A percentile compares a stretch with the other conserved stretches of the same genome.
Evolutionary conservation across 2,113 vertebrate genomes (phyloP).

Genomic region (Notechis scutatus): DNA sequence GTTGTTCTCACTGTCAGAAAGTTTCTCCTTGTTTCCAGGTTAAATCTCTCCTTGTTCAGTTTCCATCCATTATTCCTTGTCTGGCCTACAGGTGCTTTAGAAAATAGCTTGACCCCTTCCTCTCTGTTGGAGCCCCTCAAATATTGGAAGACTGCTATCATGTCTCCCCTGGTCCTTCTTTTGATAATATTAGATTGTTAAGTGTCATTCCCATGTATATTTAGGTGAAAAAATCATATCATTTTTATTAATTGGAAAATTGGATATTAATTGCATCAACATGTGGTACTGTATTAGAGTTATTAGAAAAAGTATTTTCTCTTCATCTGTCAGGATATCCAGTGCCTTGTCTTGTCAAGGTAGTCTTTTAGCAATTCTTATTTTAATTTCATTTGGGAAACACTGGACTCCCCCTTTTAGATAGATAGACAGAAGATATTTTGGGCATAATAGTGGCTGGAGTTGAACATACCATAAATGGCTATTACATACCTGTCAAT

Average conservation of each 20-base stretch:
- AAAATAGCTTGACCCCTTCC: no score
- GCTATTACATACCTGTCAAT: background rate
- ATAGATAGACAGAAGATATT: background rate
- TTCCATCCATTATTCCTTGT: no score
- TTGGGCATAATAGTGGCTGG: background rate
- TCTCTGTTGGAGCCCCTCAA: no score
- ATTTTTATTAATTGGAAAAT: background rate
- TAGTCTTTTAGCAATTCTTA: background rate
- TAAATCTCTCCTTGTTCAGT: no score
- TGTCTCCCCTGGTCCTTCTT: no score
- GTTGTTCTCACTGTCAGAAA: no score
- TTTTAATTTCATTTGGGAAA: background rate
- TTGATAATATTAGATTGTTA: background rate
- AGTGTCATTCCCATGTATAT: background rate
- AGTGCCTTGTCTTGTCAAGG: background rate
- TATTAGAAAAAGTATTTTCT: background rate
- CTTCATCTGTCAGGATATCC: background rate
- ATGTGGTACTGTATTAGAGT: background rate
- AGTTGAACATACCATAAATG: background rate
- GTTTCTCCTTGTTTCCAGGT: no score
- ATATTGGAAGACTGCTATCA: no score
- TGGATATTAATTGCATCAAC: background rate
- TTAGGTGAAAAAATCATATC: background rate
- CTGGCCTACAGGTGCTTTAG: no score
- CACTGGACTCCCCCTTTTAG: background rate